Base-by-base conservation (phyloP, 2,888 invertebrate species). In the Drosophila monieri region DNA sequence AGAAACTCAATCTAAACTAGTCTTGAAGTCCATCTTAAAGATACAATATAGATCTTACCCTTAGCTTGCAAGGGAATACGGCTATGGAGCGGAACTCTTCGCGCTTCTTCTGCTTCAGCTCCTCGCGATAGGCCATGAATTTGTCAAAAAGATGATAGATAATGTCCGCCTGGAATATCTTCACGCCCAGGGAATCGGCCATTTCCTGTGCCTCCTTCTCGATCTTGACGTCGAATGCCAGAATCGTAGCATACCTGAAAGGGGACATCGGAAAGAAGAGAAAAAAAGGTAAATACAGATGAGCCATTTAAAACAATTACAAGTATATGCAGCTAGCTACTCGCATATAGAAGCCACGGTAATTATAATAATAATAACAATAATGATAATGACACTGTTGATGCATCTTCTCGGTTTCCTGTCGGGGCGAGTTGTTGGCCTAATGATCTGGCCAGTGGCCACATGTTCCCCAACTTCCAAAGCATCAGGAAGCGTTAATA, bases 111-210 rank as follows among this genome's bases (percentile, higher is more conserved):
- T 95, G 95, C 89, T 96, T 97, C 56, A 98, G 92, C 85, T 99
- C 98, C 62, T 98, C 98, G 70, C 98, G 94, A 92, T 96, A 97
- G 12, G 96, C 95, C 86, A 95, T 98, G 93, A 99, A 99, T 91
- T 97, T 96, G 92, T 99, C 99, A 92, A 99, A 99, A 90, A 99
- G 93, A 92, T 99, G 99, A 93, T 99, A 99, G 90, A 99, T 99
- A 91, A 99, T 99, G 93, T 99, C 99, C 6, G 99, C 99, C 74
- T 97, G 95, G 94, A 99, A 99, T 91, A 99, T 97, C 92, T 96
- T 97, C 57, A 99, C 98, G 60, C 97, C 97, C 68, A 98, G 92
- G 64, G 95, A 94, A 91, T 99, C 99, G 0, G 99, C 99, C 92
- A 99, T 92, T 89, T 99, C 98, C 92, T 99, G 99, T 1, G 99